Conservation (phyloP, 2,797 vertebrate species). For the Rallus crepitans region DNA sequence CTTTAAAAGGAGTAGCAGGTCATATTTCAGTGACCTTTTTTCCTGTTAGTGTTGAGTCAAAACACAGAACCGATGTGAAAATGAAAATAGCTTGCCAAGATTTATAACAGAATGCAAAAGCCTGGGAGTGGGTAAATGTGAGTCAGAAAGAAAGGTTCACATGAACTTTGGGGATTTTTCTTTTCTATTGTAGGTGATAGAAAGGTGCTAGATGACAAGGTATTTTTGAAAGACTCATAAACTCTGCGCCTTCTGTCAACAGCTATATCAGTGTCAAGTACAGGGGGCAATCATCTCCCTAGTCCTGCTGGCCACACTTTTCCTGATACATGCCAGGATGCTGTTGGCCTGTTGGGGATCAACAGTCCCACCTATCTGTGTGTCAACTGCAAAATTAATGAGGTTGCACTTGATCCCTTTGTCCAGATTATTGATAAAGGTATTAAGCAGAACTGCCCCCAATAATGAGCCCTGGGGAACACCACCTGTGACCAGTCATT, state of each 20-base stretch:
- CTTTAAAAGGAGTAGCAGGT: background rate
- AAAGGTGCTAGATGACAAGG: background rate
- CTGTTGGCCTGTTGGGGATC: too few relatives aligned
- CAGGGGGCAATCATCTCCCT: too few relatives aligned
- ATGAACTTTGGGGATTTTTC: background rate
- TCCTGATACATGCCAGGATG: too few relatives aligned
- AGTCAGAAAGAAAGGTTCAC: constrained; percentile 32
- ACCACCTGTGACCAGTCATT: too few relatives aligned
- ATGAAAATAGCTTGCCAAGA: constrained; percentile 13
- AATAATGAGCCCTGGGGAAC: too few relatives aligned
- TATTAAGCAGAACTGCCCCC: too few relatives aligned
- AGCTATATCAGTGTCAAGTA: too few relatives aligned
- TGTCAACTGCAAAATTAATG: too few relatives aligned
- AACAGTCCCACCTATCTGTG: too few relatives aligned
- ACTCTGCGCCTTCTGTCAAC: background rate
- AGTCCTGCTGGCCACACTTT: too few relatives aligned
- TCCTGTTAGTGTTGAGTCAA: constrained; percentile 36
- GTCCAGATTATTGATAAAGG: too few relatives aligned
- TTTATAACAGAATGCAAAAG: background rate
- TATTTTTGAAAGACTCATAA: background rate
- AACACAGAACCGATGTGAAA: constrained; percentile 23
- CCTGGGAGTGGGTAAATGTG: background rate
- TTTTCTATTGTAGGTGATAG: background rate
- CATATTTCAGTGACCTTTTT: constrained; percentile 11
- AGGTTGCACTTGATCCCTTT: too few relatives aligned